Percentiles rank a stretch among this genome's conserved stretches.
Conservation (phyloP, 2,797 vertebrate genomes). For the Lagocephalus sceleratus region DNA sequence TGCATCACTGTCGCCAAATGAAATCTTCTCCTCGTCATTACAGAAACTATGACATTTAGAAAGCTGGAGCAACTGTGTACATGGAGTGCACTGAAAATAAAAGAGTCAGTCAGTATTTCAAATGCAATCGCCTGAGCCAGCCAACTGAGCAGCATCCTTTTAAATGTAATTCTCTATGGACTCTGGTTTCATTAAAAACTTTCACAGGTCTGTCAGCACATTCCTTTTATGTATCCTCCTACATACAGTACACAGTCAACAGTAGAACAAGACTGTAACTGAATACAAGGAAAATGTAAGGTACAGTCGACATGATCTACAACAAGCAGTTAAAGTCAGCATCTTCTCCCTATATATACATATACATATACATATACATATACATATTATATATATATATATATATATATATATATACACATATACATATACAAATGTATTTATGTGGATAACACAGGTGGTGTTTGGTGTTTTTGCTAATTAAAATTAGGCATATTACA, state of each 20-base stretch:
- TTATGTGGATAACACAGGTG: too few relatives aligned
- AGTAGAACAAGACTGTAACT: not conserved
- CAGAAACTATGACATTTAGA: constrained; percentile 1
- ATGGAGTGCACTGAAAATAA: not conserved
- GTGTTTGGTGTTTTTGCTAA: too few relatives aligned
- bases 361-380: too few relatives aligned
- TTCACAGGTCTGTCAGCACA: not conserved
- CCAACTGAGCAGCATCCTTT: constrained; percentile 1
- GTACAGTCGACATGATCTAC: not conserved
- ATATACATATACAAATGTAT: too few relatives aligned
- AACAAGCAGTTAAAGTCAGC: too few relatives aligned
- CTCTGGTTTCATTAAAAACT: not conserved
- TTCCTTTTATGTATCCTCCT: not conserved
- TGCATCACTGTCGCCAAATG: constrained; percentile 24
- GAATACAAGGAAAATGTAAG: not conserved
- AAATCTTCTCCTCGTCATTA: not conserved
- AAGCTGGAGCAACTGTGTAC: not conserved
- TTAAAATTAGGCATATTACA: too few relatives aligned
- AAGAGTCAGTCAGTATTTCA: not conserved
- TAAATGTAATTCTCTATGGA: not conserved
- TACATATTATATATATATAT: too few relatives aligned
- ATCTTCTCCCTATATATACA: too few relatives aligned
- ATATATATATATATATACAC: too few relatives aligned
- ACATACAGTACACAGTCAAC: not conserved
- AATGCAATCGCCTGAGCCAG: not conserved